Base-by-base conservation (phyloP, 2,797 vertebrate genomes). In the Chrysocyon brachyurus region DNA sequence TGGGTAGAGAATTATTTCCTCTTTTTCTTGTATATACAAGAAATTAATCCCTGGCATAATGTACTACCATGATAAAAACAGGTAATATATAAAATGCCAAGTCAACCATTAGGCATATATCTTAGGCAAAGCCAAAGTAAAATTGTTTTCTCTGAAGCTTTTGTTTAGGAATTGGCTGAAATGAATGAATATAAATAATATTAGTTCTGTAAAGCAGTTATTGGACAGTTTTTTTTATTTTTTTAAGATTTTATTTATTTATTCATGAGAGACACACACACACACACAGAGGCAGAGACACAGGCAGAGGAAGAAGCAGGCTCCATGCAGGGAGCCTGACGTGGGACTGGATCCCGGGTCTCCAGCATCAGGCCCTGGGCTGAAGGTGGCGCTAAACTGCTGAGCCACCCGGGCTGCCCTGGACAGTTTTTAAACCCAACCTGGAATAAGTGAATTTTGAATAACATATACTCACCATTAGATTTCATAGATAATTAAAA, bases 81-180 rank as follows among this genome's bases (percentile, higher is more conserved):
- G 26, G 3, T 31, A 84, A 81, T 26, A 52, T 59, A 26, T 24
- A 81, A 85, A 92, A 83, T 89, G 75, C n/a, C 14, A 93, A 84
- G 40, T 63, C 70, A 95, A 49, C 61, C 1, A 46, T 81, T 85
- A 79, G 24, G 28, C 7, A 57, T 94, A 75, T 87, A 94, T 93
- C 5, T 96, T 10, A n/a, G 75, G 7, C 17, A 95, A 92, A 68
- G 12, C 7, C 40, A 95, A 68, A 82, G 4, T 33, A 90, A 11
- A 11, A 16, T 46, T 91, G 56, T 70, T 75, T 92, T 26, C 56
- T 81, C 57, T 72, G 49, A 96, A 64, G 16, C 0, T 64, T 96
- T 84, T 89, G 24, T 73, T 90, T 92, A 93, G 31, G 7, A 93
- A 88, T 86, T 97, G 52, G 5, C 49, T 90, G 15, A 94, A 83